Evolutionary conservation across 2,797 vertebrate genomes (phyloP), one percentile per base, ranked within the genome.

Genomic region (Acanthiza pusilla): DNA sequence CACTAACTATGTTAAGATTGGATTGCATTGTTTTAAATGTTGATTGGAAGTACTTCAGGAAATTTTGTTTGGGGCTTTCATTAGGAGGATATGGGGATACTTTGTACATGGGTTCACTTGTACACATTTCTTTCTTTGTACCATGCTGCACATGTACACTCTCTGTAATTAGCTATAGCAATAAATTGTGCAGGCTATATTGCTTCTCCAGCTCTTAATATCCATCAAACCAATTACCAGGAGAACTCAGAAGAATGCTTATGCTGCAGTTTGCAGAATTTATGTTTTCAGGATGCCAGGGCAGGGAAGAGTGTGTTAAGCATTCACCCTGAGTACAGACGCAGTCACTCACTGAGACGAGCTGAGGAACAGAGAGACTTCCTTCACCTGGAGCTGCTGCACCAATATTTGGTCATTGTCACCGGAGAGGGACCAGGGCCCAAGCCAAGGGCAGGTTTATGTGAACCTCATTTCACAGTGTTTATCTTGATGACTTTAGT

Each of bases 201-300:
- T 96, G 77, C 77, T 92, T 94, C 61, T 92, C 79, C 86, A 89
- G 95, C 87, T 97, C 95, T 97, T 96, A 97, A 84, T 68, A 90
- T 95, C 97, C 96, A 97, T 98, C 98, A 97, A 96, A 90, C 53
- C 76, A 93, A 97, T 98, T 97, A 94, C 89, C 88, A 91, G 68
- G 60, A 96, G 91, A 95, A 91, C 63, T 38, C 18, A 10, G 58
- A 77, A 94, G 82, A 85, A 92, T 74, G 92, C 95, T 95, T 96
- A 93, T 17, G 21, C 73, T 89, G 94, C 89, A 89, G 58, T 90
- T 95, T 93, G 91, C 45, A 83, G 76, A 82, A 95, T 95, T 91
- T 93, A 96, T 94, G 71, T 77, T 93, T 70, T 27, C 66, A 65
- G 90, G 57, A 82, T 93, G 67, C 60, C 54, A 85, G 60, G 5